These are phyloP conservation scores for Pelvicachromis taeniatus DNA, from an alignment of 2,113 vertebrate species.

Conservation along the genomic window DNA sequence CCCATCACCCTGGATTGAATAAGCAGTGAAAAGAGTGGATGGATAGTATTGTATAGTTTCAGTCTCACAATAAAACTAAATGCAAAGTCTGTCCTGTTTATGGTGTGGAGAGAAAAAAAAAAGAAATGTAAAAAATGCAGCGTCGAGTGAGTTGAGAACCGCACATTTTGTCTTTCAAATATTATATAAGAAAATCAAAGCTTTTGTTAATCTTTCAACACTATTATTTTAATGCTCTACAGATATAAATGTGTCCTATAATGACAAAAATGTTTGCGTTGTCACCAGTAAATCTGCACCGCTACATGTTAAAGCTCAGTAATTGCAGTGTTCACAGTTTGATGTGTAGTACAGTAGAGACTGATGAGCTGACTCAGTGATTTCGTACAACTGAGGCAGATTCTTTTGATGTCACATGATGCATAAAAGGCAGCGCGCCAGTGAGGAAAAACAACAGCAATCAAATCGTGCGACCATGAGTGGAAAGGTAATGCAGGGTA, in stretches of 20 bases:
- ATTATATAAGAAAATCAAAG: accelerated
- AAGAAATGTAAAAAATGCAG: neutral
- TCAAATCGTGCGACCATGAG: constrained; percentile 43
- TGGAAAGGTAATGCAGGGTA: constrained; percentile 28
- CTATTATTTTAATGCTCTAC: neutral
- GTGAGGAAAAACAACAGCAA: constrained; percentile 39
- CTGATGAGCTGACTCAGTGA: constrained; percentile 40
- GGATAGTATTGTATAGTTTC: neutral
- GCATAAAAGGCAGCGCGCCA: constrained; percentile 46
- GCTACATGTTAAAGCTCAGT: neutral
- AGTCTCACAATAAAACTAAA: accelerated
- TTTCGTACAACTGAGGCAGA: constrained; percentile 41
- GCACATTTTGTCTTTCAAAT: neutral
- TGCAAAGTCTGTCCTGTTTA: neutral
- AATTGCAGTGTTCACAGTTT: neutral
- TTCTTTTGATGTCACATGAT: constrained; percentile 52
- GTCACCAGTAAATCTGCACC: neutral
- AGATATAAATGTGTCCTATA: neutral
- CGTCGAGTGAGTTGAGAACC: neutral
- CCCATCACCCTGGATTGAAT: neutral
- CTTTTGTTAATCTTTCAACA: neutral
- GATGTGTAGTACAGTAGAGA: constrained; percentile 12
- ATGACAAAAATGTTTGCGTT: constrained; percentile 3
- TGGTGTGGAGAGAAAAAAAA: neutral
- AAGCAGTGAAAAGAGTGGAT: neutral